Conservation (phyloP, 2,888 invertebrate species). For the Agelastica alni region DNA sequence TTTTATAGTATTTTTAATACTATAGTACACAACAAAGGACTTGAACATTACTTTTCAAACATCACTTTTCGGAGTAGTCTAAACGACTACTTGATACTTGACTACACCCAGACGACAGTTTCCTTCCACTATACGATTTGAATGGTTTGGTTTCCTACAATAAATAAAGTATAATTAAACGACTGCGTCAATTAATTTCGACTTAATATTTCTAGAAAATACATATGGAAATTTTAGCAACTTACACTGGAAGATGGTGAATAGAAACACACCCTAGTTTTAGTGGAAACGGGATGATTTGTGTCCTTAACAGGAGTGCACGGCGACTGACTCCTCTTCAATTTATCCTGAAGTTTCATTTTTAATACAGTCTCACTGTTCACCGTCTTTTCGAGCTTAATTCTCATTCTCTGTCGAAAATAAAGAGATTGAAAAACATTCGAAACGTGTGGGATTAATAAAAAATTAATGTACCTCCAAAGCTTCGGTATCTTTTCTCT, state of each 20-base stretch:
- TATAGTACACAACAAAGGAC: neutral
- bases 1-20: slow-evolving; percentile 9
- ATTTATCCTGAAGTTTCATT: slow-evolving; percentile 28
- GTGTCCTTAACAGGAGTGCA: slow-evolving; percentile 32
- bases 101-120: neutral
- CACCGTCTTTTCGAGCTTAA: slow-evolving; percentile 31
- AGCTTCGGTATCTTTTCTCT: slow-evolving; percentile 29
- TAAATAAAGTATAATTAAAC: neutral
- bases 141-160: neutral
- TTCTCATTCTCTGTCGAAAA: slow-evolving; percentile 29
- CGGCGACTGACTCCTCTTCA: slow-evolving; percentile 16
- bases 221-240: too few species aligned
- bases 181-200: too few species aligned
- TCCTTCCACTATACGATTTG: neutral
- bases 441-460: neutral
- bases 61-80: neutral
- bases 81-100: neutral
- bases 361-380: slow-evolving; percentile 32
- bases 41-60: too few species aligned
- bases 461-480: slow-evolving; percentile 30
- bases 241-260: neutral
- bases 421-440: neutral
- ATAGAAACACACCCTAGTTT: slow-evolving; percentile 4
- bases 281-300: neutral
- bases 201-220: too few species aligned